Evolutionary conservation across 2,113 vertebrate genomes (phyloP).

Genomic region (Gila orcuttii): DNA sequence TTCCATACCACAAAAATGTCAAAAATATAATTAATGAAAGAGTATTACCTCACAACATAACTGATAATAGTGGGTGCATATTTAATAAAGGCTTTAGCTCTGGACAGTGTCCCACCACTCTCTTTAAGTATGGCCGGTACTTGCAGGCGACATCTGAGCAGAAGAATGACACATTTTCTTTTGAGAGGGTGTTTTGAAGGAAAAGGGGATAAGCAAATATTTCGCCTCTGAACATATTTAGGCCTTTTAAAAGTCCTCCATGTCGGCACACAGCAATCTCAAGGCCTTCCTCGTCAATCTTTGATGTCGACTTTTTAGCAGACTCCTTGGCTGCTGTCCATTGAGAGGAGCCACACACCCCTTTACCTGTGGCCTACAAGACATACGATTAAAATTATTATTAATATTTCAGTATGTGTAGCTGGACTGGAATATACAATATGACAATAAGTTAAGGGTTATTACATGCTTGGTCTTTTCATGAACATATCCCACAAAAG

Average conservation of each 20-base stretch:
- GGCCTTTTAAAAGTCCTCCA: neutral
- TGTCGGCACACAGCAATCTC: slow-evolving; percentile 4
- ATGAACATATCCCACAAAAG: neutral
- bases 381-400: no score
- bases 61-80: neutral
- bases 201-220: neutral
- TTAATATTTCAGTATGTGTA: no score
- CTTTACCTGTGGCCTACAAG: neutral
- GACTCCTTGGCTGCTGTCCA: slow-evolving; percentile 3
- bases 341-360: neutral
- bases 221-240: slow-evolving; percentile 11
- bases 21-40: neutral
- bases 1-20: neutral
- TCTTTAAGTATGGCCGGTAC: neutral
- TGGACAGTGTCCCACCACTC: neutral
- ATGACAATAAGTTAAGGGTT: no score
- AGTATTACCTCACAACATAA: slow-evolving; percentile 5
- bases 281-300: slow-evolving; percentile 11
- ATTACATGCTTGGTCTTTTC: neutral
- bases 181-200: neutral
- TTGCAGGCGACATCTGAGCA: neutral
- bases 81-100: neutral
- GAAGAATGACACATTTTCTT: neutral
- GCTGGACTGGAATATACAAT: no score
- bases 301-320: neutral